Base-by-base conservation (phyloP, 2,113 vertebrate species). In the Pao palembangensis region DNA sequence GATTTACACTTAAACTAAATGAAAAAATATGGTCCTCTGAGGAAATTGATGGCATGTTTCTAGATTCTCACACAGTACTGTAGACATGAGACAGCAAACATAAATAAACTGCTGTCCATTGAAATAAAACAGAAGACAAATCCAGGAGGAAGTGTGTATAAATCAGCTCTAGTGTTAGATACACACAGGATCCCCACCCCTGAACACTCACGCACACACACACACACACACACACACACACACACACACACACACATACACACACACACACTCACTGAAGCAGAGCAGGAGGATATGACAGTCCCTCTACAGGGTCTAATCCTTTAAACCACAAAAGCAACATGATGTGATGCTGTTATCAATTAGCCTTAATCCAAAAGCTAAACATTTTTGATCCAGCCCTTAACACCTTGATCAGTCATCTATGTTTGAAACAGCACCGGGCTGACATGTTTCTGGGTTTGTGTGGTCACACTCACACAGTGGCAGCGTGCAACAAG, bases 241-340 rank as follows among this genome's bases (percentile, higher is more conserved):
- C 34, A 52, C 51, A 67, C 15, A 52, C 51, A 67, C 15, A 15
- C 41, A 44, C 55, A 25, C 58, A 43, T 46, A 51, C 67, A 50
- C 68, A 58, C 53, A 69, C 10, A 11, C 19, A 31, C 28, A 31
- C 28, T 11, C 34, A 38, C 34, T 38, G 52, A 60, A 52, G 62
- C 70, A 57, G 41, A 57, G 20, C 54, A 25, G 64, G 47, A 65
- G 55, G 48, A 77, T 51, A 52, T 60, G 64, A 55, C 59, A 51
- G 71, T 75, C 50, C 51, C 51, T 66, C 46, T 43, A 63, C 62
- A 55, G 56, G 17, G 11, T 64, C 61, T 84, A 80, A 88, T 85
- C 75, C 77, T 62, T 64, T 61, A 68, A 78, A 75, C 66, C 68
- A 79, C 74, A 75, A 78, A 83, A 69, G 60, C 69, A 81, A 73